A percentile compares a stretch with the other conserved stretches of the same genome.
These are phyloP conservation scores for Dysmachus trigonus DNA, from an alignment of 2,888 invertebrate species.

Conservation along the genomic window DNA sequence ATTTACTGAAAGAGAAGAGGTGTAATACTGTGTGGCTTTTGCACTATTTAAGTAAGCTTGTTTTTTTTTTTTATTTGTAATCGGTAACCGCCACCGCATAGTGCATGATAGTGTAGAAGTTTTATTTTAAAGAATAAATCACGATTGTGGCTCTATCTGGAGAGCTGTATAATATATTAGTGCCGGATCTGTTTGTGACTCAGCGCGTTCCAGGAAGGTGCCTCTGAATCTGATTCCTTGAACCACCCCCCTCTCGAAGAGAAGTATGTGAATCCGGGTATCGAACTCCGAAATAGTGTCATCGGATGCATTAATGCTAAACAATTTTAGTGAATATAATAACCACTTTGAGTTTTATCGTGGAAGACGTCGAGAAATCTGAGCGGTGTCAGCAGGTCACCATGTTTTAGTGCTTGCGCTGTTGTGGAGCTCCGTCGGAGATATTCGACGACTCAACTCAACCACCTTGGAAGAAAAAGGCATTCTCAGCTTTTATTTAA, in stretches of 20 bases:
- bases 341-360: constrained; percentile 6
- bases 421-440: not conserved
- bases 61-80: not conserved
- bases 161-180: not conserved
- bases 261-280: not conserved
- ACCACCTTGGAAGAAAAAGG: constrained; percentile 23
- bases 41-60: not conserved
- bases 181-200: constrained; percentile 15
- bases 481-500: not conserved
- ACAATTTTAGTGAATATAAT: constrained; percentile 32
- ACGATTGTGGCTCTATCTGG: not conserved
- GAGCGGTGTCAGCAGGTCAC: constrained; percentile 33
- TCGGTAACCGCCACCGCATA: not conserved
- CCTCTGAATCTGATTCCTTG: not conserved
- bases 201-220: not conserved
- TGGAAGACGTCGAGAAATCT: constrained; percentile 13
- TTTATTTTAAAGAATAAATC: not conserved
- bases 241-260: no score
- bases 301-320: not conserved
- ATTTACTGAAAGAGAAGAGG: not conserved
- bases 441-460: not conserved
- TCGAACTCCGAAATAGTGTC: not conserved
- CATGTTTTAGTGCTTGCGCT: constrained; percentile 21
- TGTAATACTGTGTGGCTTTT: not conserved
- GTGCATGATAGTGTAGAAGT: not conserved